Conservation (phyloP, 2,888 invertebrate genomes). For the Operophtera brumata region DNA sequence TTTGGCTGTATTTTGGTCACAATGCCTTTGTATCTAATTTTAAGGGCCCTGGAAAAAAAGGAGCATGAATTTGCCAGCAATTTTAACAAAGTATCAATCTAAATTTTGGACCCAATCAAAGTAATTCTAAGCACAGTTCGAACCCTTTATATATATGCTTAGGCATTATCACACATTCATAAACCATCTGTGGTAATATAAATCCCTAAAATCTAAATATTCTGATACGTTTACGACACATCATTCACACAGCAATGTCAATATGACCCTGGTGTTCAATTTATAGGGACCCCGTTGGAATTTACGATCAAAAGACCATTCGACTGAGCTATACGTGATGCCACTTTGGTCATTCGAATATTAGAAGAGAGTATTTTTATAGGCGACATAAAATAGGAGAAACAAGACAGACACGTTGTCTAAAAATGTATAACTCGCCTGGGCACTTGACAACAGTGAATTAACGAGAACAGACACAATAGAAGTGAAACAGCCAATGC, state of each 20-base stretch:
- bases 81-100: neutral
- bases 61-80: neutral
- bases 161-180: conserved; percentile 13
- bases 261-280: conserved; percentile 44
- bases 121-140: neutral
- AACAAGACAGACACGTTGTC: conserved; percentile 4
- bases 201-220: conserved; percentile 31
- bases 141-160: neutral
- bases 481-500: too few relatives aligned
- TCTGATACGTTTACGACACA: conserved; percentile 29
- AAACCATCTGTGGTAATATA: conserved; percentile 19
- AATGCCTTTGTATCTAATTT: too few relatives aligned
- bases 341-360: conserved; percentile 37
- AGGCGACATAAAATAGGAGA: conserved; percentile 18
- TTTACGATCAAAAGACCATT: conserved; percentile 44
- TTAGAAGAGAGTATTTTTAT: conserved; percentile 21
- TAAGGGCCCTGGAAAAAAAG: too few relatives aligned
- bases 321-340: conserved; percentile 38
- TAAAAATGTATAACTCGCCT: neutral
- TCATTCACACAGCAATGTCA: conserved; percentile 42
- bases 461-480: too few relatives aligned
- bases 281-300: conserved; percentile 45
- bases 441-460: too few relatives aligned
- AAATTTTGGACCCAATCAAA: neutral
- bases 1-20: too few relatives aligned